Evolutionary conservation across 2,797 vertebrate species (phyloP).

Genomic region (Gallinago nigripennis): DNA sequence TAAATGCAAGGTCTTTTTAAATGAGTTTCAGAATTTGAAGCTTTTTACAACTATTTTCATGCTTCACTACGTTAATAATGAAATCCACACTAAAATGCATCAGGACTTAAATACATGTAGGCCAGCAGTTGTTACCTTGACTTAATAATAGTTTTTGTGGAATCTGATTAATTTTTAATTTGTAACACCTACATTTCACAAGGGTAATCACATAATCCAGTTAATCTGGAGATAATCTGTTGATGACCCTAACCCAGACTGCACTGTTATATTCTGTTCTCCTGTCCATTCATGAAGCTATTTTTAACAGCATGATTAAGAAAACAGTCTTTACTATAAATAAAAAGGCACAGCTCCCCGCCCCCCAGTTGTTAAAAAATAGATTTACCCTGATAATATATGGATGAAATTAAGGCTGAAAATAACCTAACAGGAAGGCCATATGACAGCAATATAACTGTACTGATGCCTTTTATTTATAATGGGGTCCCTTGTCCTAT

Average conservation of each 20-base stretch:
- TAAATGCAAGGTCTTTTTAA: background rate
- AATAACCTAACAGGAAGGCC: background rate
- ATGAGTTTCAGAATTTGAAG: background rate
- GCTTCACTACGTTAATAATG: background rate
- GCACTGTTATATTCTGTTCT: background rate
- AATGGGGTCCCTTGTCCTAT: background rate
- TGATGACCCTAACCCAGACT: background rate
- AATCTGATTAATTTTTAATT: constrained; percentile 51
- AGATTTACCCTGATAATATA: background rate
- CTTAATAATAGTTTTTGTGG: background rate
- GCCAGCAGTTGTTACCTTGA: background rate
- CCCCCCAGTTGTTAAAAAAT: background rate
- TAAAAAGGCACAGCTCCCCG: background rate
- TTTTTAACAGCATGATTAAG: background rate
- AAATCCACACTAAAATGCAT: background rate
- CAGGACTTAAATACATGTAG: background rate
- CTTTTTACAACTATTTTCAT: background rate
- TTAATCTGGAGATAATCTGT: constrained; percentile 31
- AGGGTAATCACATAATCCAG: constrained; percentile 24
- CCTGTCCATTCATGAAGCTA: background rate
- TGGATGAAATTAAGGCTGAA: background rate
- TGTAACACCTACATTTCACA: constrained; percentile 39
- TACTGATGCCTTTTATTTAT: background rate
- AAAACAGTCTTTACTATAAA: background rate
- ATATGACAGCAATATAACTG: background rate